Base-by-base conservation (phyloP, 2,113 vertebrate genomes). In the Arothron firmamentum region DNA sequence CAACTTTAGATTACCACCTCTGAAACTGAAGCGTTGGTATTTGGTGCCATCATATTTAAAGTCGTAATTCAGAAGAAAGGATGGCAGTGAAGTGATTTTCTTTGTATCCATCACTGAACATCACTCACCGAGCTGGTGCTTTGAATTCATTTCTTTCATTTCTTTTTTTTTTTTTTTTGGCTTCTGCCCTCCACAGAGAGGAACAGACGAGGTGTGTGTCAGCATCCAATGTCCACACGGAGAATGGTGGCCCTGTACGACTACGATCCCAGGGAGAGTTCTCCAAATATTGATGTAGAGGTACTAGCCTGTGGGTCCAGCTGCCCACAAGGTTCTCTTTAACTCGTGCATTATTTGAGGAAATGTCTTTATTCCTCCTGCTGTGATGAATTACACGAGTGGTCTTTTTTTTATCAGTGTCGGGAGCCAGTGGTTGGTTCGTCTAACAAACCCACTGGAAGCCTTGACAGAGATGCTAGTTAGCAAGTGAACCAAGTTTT, bases 191-290 rank as follows among this genome's bases (percentile, higher is more conserved):
- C 12, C 18, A 5, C 81, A 98, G 97, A 99, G 79, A 90, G 95
- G 52, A 93, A 91, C 87, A 82, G 94, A 13, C 87, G 94, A 3
- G 88, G 91, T 0, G 85, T 92, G 12, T 80, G 93, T 11, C 93
- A 88, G 3, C 92, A 91, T 15, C 72, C 92, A 0, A 74, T 88
- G 66, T 68, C 86, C 0, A 97, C 95, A 0, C 70, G 93, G 1
- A 93, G 97, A 63, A 96, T 97, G 96, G 95, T 99, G 76, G 97
- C 97, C 0, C 88, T 99, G 38, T 99, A 99, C 0, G 97, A 99
- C 70, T 99, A 99, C 0, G 96, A 99, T 55, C 97, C 97, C 0
- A 65, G 95, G 47, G 97, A 99, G 63, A 99, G 96, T 82, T 98
- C 97, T 6, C 97, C 97, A 0, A 99, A 99, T 25, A 92, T 98